These are phyloP conservation scores for Chorisops tibialis DNA, from an alignment of 2,888 invertebrate species.

Conservation along the genomic window DNA sequence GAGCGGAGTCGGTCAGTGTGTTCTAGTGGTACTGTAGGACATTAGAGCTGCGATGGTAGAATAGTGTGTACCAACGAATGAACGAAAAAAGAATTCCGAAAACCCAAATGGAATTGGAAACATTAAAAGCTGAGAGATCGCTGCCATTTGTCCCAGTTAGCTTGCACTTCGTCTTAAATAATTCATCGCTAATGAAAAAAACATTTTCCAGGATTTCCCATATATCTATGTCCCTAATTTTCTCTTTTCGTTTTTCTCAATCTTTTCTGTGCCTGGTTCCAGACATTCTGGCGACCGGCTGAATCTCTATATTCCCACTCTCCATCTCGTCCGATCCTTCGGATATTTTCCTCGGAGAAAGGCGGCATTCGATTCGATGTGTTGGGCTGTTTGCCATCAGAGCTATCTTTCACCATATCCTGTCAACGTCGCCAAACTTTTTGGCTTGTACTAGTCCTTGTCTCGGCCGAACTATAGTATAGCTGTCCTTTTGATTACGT, in stretches of 20 bases:
- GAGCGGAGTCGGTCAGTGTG: neutral
- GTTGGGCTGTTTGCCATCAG: conserved; percentile 23
- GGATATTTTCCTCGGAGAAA: neutral
- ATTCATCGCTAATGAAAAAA: conserved; percentile 9
- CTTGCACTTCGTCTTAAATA: neutral
- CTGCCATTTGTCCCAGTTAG: conserved; percentile 1
- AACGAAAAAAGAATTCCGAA: neutral
- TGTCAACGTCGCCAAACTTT: conserved; percentile 10
- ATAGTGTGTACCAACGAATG: too few species aligned
- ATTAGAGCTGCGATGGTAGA: neutral
- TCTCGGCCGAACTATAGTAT: neutral
- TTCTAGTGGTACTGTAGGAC: neutral
- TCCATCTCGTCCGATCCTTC: neutral
- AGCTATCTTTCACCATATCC: neutral
- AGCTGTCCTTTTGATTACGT: neutral
- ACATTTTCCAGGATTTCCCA: neutral
- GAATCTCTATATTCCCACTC: neutral
- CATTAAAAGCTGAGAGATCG: neutral
- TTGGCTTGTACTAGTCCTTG: neutral
- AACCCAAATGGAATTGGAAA: neutral
- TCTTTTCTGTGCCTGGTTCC: neutral
- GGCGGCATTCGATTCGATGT: neutral
- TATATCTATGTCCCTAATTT: neutral
- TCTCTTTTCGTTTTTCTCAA: neutral
- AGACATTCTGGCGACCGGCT: conserved; percentile 16